Evolutionary conservation across 2,113 vertebrate genomes (phyloP), one percentile per base, ranked within the genome.

Genomic region (Dipodomys spectabilis): DNA sequence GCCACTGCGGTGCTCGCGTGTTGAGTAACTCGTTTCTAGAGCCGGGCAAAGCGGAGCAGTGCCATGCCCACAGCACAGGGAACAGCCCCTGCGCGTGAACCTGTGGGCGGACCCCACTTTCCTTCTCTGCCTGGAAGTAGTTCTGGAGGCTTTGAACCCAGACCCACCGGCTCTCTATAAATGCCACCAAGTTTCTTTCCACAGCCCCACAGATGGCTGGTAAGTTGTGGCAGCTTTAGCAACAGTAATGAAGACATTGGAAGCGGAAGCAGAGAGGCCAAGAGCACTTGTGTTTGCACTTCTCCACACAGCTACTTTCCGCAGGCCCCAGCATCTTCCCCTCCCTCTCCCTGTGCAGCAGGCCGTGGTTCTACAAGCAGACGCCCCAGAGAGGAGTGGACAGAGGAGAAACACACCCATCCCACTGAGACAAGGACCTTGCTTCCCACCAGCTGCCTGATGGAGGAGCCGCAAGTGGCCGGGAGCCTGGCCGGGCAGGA

Each of bases 1-100:
- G 11, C 13, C 45, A 11, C 35, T 27, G 35, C 8, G 53, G n/a
- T 1, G 0, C 1, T 5, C 3, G 0, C 4, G 18, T 22, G 57
- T 81, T 53, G 67, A 27, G 19, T 20, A 28, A 25, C 28, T 49
- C 30, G 49, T 10, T n/a, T n/a, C 64, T 45, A 64, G 62, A 84
- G 62, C 62, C 19, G 60, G 32, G 60, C n/a, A 30, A 57, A 71
- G 39, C 10, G 12, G n/a, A 65, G 18, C 25, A 13, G 62, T 19
- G 30, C n/a, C 83, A 75, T 44, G 1, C 45, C n/a, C 23, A 13
- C 11, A 4, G 64, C 2, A 53, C 28, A n/a, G 25, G 1, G 39
- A 15, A 27, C 11, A n/a, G 35, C 20, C 44, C 19, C 60, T n/a
- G 27, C 7, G 30, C 0, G 1, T 57, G 32, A 32, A 28, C 1